These are phyloP conservation scores for Anabacerthia variegaticeps DNA, from an alignment of 2,797 vertebrate species.

Conservation along the genomic window DNA sequence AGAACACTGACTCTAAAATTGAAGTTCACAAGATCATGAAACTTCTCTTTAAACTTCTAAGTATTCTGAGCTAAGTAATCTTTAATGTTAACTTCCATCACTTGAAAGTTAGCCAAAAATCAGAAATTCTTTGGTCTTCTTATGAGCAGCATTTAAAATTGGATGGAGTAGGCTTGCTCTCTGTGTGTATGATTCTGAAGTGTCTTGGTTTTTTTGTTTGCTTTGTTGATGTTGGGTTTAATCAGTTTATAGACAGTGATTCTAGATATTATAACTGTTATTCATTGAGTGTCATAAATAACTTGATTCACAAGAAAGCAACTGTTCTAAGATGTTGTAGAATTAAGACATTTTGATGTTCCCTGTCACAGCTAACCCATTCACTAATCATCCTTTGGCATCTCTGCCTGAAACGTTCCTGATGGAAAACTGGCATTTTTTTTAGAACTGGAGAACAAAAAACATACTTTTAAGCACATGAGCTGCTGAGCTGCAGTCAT, in stretches of 20 bases:
- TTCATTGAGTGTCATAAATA: neutral
- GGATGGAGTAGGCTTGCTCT: neutral
- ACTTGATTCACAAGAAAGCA: neutral
- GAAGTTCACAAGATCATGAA: neutral
- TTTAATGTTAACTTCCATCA: neutral
- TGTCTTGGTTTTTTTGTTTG: neutral
- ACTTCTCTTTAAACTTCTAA: neutral
- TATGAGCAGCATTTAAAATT: neutral
- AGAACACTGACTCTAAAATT: neutral
- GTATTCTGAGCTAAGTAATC: neutral
- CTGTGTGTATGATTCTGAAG: neutral
- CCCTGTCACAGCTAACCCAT: neutral
- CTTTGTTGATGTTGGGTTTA: neutral
- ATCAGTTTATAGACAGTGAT: neutral
- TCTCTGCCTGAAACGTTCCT: neutral
- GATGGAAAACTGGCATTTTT: neutral
- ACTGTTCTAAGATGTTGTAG: neutral
- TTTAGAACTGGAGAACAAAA: neutral
- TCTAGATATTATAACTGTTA: neutral
- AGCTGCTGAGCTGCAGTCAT: neutral
- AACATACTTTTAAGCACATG: neutral
- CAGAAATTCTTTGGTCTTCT: neutral
- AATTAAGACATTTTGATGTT: neutral
- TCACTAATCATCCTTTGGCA: neutral
- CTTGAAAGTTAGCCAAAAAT: neutral